Evolutionary conservation across 2,797 vertebrate genomes (phyloP).

Genomic region (Catharus ustulatus): DNA sequence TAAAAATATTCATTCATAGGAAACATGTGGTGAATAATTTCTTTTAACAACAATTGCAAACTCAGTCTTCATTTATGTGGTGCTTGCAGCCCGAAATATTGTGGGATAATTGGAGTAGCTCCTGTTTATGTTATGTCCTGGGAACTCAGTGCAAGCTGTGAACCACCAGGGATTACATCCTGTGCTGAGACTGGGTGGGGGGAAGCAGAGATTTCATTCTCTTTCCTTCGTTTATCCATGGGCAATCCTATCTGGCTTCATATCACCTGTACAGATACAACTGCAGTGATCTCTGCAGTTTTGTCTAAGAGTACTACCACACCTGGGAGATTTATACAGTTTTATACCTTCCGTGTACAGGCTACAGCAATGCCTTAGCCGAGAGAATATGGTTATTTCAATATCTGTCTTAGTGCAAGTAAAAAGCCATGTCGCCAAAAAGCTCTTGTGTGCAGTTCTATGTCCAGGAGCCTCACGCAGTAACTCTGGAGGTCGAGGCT

Average conservation of each 20-base stretch:
- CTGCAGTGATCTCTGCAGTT: background rate
- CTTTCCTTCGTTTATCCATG: background rate
- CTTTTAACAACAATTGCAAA: background rate
- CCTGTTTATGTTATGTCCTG: background rate
- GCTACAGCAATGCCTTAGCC: background rate
- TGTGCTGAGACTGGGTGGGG: background rate
- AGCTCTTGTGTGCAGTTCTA: fast-evolving
- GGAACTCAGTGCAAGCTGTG: background rate
- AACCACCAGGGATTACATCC: fast-evolving
- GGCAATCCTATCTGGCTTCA: fast-evolving
- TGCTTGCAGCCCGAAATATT: background rate
- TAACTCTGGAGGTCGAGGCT: conserved; percentile 29
- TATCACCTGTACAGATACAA: background rate
- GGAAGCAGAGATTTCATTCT: background rate
- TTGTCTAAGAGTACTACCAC: background rate
- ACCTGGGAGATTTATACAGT: background rate
- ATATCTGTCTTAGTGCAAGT: background rate
- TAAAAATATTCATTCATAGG: background rate
- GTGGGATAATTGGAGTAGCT: background rate
- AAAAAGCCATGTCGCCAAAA: fast-evolving
- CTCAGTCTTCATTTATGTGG: background rate
- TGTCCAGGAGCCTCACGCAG: fast-evolving
- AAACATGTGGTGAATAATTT: background rate
- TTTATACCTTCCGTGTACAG: background rate
- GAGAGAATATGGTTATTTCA: background rate